Evolutionary conservation across 1,140 invertebrate species (phyloP).

Genomic region (Drosophila chauvacae): DNA sequence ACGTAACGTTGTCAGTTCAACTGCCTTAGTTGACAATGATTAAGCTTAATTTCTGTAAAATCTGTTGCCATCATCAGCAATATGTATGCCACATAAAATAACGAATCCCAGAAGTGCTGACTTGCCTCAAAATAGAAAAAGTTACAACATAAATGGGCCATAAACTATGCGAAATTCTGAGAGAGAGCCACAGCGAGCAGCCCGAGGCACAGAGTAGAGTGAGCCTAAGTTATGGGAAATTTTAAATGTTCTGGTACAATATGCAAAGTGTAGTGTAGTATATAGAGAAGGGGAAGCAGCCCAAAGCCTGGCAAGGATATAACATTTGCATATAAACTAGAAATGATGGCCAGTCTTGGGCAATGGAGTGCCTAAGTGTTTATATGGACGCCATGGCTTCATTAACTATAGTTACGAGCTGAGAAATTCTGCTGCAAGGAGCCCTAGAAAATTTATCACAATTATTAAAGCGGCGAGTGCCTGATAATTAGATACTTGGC

Average conservation of each 20-base stretch:
- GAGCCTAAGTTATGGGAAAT: constrained; percentile 40
- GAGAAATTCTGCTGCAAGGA: neutral
- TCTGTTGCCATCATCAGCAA: constrained; percentile 43
- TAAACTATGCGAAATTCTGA: constrained; percentile 38
- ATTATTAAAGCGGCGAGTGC: constrained; percentile 26
- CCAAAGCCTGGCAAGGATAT: neutral
- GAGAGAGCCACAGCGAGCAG: neutral
- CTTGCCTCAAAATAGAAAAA: constrained; percentile 35
- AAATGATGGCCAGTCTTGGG: constrained; percentile 16
- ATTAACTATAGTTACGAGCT: constrained; percentile 34
- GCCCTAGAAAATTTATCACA: constrained; percentile 22
- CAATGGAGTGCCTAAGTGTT: constrained; percentile 29
- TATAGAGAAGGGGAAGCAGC: neutral
- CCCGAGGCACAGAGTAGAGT: constrained; percentile 7
- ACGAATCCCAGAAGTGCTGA: constrained; percentile 27
- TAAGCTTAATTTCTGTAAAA: constrained; percentile 29
- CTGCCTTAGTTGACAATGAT: constrained; percentile 11
- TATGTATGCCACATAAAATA: constrained; percentile 34
- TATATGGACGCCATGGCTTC: constrained; percentile 23
- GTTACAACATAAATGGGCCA: constrained; percentile 31
- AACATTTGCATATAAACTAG: constrained; percentile 45
- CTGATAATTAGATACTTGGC: constrained; percentile 40
- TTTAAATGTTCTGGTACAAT: constrained; percentile 48
- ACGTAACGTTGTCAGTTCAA: neutral
- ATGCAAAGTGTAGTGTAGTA: constrained; percentile 29